Percentiles rank a stretch among this genome's conserved stretches.
Evolutionary conservation across 2,113 vertebrate genomes (phyloP).

Genomic region (Prionailurus viverrinus): DNA sequence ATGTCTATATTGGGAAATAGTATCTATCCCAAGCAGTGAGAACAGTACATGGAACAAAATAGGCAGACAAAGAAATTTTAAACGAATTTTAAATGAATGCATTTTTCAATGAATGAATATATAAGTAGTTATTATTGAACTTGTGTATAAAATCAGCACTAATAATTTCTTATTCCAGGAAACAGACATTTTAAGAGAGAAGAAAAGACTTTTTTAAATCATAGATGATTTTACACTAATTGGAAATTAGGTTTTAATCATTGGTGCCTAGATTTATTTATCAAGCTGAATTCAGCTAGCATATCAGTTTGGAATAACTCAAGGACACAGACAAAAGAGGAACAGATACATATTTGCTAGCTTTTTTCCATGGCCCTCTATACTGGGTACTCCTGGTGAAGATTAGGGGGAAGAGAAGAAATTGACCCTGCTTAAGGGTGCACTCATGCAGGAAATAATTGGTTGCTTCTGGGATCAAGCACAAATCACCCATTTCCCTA

Average conservation of each 20-base stretch:
- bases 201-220: not conserved
- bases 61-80: not conserved
- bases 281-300: not conserved
- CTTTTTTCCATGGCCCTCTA: not conserved
- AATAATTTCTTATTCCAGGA: not conserved
- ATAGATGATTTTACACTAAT: not conserved
- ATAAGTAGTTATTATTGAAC: not conserved
- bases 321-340: not conserved
- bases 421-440: not conserved
- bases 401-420: not conserved
- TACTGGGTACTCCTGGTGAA: not conserved
- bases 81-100: not conserved
- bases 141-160: slow-evolving; percentile 16
- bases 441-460: not conserved
- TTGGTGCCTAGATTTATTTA: not conserved
- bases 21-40: not conserved
- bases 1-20: not conserved
- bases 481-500: not conserved
- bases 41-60: not conserved
- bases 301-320: not conserved
- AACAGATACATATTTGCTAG: not conserved
- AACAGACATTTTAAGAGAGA: not conserved
- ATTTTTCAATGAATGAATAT: not conserved
- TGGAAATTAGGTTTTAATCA: not conserved
- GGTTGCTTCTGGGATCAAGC: not conserved